Evolutionary conservation across 2,113 vertebrate genomes (phyloP).

Genomic region (Gymnobelideus leadbeateri): DNA sequence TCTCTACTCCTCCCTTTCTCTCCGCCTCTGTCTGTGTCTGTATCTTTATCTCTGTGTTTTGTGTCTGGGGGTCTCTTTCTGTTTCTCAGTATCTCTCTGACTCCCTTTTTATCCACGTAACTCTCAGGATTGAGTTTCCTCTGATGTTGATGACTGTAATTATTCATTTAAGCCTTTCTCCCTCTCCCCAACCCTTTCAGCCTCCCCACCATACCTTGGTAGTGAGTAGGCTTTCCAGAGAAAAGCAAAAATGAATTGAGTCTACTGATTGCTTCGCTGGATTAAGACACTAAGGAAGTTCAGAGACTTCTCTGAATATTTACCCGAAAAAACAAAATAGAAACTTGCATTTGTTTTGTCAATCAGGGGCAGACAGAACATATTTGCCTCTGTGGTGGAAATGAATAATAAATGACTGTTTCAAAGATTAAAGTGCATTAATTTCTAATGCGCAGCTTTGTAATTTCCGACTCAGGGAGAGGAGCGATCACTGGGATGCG

Average conservation of each 20-base stretch:
- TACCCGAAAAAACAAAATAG: slow-evolving; percentile 41
- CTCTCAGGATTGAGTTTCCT: not conserved
- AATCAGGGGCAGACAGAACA: not conserved
- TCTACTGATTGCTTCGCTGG: slow-evolving; percentile 24
- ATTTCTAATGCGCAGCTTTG: slow-evolving; percentile 47
- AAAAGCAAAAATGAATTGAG: slow-evolving; percentile 18
- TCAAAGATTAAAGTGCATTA: slow-evolving; percentile 13
- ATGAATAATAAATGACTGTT: slow-evolving; percentile 1
- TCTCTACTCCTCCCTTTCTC: not conserved
- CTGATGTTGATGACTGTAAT: not conserved
- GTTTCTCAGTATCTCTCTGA: not conserved
- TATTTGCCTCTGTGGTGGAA: not conserved
- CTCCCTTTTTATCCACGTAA: not conserved
- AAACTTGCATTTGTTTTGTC: slow-evolving; percentile 54
- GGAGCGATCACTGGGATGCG: slow-evolving; percentile 30
- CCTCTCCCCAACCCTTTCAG: not conserved
- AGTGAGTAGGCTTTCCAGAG: not conserved
- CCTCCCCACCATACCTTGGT: not conserved
- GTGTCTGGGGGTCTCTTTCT: not conserved
- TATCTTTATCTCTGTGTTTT: not conserved
- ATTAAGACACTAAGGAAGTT: slow-evolving; percentile 25
- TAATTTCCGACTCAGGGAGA: slow-evolving; percentile 45
- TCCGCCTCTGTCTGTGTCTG: not conserved
- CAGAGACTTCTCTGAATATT: slow-evolving; percentile 36
- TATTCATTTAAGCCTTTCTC: not conserved